Evolutionary conservation across 2,888 invertebrate species (phyloP), one percentile per base, ranked within the genome.

Genomic region (Eupithecia dodoneata): DNA sequence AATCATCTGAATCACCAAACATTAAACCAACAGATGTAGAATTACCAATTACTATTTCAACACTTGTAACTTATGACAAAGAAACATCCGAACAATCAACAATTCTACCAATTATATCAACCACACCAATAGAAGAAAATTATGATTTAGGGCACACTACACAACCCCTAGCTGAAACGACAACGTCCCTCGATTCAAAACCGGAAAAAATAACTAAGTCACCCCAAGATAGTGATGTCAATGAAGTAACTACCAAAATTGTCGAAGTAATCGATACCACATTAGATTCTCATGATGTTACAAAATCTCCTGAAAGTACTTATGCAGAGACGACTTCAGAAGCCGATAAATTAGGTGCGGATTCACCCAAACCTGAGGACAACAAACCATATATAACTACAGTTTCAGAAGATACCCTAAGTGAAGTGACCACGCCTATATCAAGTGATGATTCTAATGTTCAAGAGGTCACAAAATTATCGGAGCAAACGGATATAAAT

Each of bases 371-470:
- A 73, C 42, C 71, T 59, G 15, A 49, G 30, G 55, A 76, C 69
- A 12, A 70, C 41, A 74, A 77, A 49, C 44, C 66, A 4, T 45
- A 71, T 45, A 76, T 75, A 71, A 72, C 73, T 7, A 75, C 70
- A 49, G 55, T 9, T 59, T 59, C 73, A 66, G 76, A 73, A 44
- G 77, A 74, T 42, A 4, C 70, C 67, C n/a, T 10, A 52, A 75
- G 49, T 47, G 73, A 77, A 69, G 49, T 59, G 52, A 63, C 76
- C 13, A 76, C 78, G 71, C 4, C 12, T 30, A 71, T 72, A 52
- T 52, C 74, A 42, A 71, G 55, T 0, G 76, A 72, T 55, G 42
- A 55, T 30, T 12, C 44, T 45, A 55, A 5, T 67, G 5, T 59
- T 69, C 63, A 70, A 30, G 74, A 77, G 18, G 49, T 70, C 5